Evolutionary conservation across 92 coral and sea anemone species (phyloP).

Genomic region (Anthopleura xanthogrammica): DNA sequence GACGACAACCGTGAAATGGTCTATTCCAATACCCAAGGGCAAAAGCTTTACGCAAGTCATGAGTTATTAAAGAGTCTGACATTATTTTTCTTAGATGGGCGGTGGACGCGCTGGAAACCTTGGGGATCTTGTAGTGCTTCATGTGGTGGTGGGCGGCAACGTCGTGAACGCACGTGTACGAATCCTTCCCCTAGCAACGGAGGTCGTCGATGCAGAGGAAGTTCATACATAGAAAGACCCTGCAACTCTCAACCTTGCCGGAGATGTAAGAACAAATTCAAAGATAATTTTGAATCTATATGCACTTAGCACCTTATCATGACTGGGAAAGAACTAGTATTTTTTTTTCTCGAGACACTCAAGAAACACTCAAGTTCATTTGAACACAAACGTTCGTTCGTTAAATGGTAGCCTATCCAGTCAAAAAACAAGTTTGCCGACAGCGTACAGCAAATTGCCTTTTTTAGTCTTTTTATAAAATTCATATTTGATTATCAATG

Average conservation of each 20-base stretch:
- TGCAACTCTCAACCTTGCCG: slow-evolving; percentile 57
- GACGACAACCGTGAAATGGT: too few species aligned
- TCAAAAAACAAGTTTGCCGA: too few species aligned
- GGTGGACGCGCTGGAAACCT: slow-evolving; percentile 67
- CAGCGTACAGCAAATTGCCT: too few species aligned
- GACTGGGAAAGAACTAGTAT: too few species aligned
- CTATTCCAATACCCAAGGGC: too few species aligned
- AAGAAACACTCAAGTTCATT: too few species aligned
- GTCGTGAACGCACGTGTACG: slow-evolving; percentile 54
- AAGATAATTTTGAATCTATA: background rate
- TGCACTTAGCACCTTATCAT: too few species aligned
- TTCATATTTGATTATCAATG: background rate
- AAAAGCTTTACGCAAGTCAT: too few species aligned
- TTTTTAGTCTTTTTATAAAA: too few species aligned
- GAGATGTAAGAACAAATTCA: slow-evolving; percentile 41
- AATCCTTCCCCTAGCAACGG: slow-evolving; percentile 65
- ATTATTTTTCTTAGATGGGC: background rate
- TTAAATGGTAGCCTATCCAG: too few species aligned
- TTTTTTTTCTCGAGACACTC: too few species aligned
- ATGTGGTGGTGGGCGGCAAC: slow-evolving; percentile 62
- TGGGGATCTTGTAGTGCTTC: slow-evolving; percentile 65
- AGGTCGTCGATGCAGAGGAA: slow-evolving; percentile 52
- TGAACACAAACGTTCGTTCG: too few species aligned
- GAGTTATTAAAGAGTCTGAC: background rate
- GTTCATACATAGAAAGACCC: slow-evolving; percentile 29